These are phyloP conservation scores for Dendrolimus punctatus DNA, from an alignment of 1,140 invertebrate genomes.

Conservation along the genomic window DNA sequence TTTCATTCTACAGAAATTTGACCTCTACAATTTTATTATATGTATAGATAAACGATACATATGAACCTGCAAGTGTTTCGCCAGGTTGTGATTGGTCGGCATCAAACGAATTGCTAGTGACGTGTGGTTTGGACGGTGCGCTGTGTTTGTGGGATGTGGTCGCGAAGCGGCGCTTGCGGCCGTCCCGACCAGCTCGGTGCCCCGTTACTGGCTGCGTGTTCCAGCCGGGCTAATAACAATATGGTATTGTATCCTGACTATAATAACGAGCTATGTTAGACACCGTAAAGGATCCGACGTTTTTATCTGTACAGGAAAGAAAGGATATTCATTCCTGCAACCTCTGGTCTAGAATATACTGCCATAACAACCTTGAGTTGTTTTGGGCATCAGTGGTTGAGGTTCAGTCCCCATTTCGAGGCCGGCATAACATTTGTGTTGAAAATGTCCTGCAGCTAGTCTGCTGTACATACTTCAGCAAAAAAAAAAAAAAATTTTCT, in stretches of 20 bases:
- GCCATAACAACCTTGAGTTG: too few species aligned
- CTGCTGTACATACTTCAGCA: too few species aligned
- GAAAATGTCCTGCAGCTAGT: too few species aligned
- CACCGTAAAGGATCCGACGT: background rate
- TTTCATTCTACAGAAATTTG: too few species aligned
- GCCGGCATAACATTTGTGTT: too few species aligned
- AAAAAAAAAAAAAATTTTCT: slow-evolving; percentile 15
- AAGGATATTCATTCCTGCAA: too few species aligned
- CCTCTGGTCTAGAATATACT: too few species aligned
- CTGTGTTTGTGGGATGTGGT: slow-evolving; percentile 83
- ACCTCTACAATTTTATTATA: too few species aligned
- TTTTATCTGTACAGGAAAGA: too few species aligned
- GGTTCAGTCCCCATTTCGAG: too few species aligned
- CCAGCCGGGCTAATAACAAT: slow-evolving; percentile 91
- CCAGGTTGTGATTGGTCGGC: slow-evolving; percentile 88
- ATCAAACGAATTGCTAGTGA: slow-evolving; percentile 88
- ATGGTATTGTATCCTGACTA: slow-evolving; percentile 86
- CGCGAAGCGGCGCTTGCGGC: slow-evolving; percentile 75
- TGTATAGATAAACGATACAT: too few species aligned
- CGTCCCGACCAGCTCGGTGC: slow-evolving; percentile 76
- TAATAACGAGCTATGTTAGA: background rate
- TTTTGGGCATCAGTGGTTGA: too few species aligned
- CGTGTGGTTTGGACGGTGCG: slow-evolving; percentile 83
- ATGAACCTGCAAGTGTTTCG: background rate
- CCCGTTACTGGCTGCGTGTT: slow-evolving; percentile 84